A percentile compares a stretch with the other conserved stretches of the same genome.
These are phyloP conservation scores for Pseudomyrmex concolor DNA, from an alignment of 1,140 invertebrate species.

Conservation along the genomic window DNA sequence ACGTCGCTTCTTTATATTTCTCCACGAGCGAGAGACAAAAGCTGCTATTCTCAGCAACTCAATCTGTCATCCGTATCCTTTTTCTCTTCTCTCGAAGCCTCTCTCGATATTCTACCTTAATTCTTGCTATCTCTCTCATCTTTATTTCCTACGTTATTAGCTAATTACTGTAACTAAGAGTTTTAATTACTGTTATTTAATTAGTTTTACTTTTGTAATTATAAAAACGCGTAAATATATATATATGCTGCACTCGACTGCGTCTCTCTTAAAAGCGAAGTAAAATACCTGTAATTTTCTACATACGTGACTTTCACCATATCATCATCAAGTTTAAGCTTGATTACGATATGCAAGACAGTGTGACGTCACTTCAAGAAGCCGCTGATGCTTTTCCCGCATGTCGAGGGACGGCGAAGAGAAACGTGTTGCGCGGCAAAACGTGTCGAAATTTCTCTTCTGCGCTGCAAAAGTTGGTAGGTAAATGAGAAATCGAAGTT, in stretches of 20 bases:
- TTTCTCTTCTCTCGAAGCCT: neutral
- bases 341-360: no score
- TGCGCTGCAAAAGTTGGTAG: conserved; percentile 7
- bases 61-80: conserved; percentile 17
- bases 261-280: no score
- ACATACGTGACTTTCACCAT: no score
- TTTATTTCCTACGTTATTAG: no score
- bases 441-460: conserved; percentile 5
- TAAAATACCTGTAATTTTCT: no score
- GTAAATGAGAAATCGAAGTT: conserved; percentile 47
- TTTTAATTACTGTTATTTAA: no score
- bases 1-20: conserved; percentile 50
- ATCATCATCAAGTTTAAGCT: no score
- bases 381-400: neutral
- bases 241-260: no score
- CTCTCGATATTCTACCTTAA: neutral
- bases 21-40: conserved; percentile 19
- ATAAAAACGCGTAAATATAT: no score
- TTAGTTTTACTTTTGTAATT: no score
- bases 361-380: neutral
- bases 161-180: no score
- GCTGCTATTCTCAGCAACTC: conserved; percentile 26
- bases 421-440: neutral
- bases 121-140: neutral
- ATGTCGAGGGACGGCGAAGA: neutral